Evolutionary conservation across 1,140 invertebrate species (phyloP), one percentile per base, ranked within the genome.

Genomic region (Delia radicum): DNA sequence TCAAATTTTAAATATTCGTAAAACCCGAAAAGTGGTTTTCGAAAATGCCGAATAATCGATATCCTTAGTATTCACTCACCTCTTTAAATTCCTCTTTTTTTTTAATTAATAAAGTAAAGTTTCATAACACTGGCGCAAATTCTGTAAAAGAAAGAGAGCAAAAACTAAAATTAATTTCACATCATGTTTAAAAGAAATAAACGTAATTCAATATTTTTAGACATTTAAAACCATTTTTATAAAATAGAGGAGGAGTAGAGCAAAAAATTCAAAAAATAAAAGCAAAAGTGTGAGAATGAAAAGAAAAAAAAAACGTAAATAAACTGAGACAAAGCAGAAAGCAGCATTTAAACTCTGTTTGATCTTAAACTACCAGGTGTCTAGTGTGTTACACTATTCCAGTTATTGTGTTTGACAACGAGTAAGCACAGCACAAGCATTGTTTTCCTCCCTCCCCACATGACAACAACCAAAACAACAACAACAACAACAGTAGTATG

Each of bases 11-110:
- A n/a, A n/a, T n/a, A n/a, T n/a, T n/a, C n/a, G n/a, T n/a, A n/a
- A n/a, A n/a, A n/a, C n/a, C n/a, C n/a, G n/a, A n/a, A n/a, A n/a
- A n/a, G n/a, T n/a, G n/a, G n/a, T n/a, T n/a, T n/a, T n/a, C n/a
- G n/a, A n/a, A n/a, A n/a, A n/a, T n/a, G n/a, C n/a, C n/a, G n/a
- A n/a, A n/a, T n/a, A n/a, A n/a, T n/a, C n/a, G n/a, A n/a, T n/a
- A n/a, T n/a, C n/a, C n/a, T n/a, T n/a, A n/a, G n/a, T n/a, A n/a
- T n/a, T n/a, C n/a, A n/a, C 65, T 69, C 21, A 69, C 65, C 65
- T 69, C 65, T 69, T 69, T 69, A 21, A 37, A 69, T 69, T 69
- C 65, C 65, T 69, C 65, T 69, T 69, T 69, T 31, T 33, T 42
- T 42, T 42, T 42, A 42, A 13, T 69, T 33, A 67, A 69, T 69